Evolutionary conservation across 1,140 invertebrate genomes (phyloP), one percentile per base, ranked within the genome.

Genomic region (Macrosteles quadrilineatus): DNA sequence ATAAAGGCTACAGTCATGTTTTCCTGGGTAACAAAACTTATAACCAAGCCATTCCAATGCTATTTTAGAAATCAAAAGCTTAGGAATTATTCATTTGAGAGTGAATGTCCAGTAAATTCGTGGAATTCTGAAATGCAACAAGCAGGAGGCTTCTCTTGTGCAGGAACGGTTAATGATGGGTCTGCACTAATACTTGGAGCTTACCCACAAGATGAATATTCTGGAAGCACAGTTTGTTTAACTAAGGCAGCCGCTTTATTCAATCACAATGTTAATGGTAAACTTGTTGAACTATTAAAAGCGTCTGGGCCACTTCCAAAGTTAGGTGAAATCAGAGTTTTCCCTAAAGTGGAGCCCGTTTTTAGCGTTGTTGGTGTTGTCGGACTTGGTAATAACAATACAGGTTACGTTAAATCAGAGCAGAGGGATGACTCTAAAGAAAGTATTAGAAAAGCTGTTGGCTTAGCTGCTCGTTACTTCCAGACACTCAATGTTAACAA

Each of bases 391-490:
- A 86, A 89, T 71, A 81, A 84, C 69, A 80, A 82, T 76, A 81
- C 82, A 70, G 82, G 83, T 12, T 83, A 76, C 68, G 85, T 91
- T 78, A 82, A 87, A 72, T 75, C 83, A 2, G 91, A 94, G 77
- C 84, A 89, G 70, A 77, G 91, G 0, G 83, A 91, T 73, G 86
- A 90, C 75, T 84, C 86, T 19, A 86, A 85, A 57, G 91, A 94
- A 79, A 87, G 85, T 70, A 81, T 92, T 70, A 82, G 91, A 47
- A 40, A 70, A 45, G 78, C 81, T 21, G 90, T 90, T 27, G 88
- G 91, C 12, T 87, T 89, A 75, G 86, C 87, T 40, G 86, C 85
- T 55, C 82, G 80, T 70, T 80, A 82, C 19, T 74, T 91, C 63
- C 78, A 85, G 69, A 78, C 82, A 2, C 78, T 82, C 12, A 87